Percentiles rank a stretch among this genome's conserved stretches.
phyloP scores from a whole-genome alignment of 2,113 vertebrate species.

The Misgurnus anguillicaudatus region DNA sequence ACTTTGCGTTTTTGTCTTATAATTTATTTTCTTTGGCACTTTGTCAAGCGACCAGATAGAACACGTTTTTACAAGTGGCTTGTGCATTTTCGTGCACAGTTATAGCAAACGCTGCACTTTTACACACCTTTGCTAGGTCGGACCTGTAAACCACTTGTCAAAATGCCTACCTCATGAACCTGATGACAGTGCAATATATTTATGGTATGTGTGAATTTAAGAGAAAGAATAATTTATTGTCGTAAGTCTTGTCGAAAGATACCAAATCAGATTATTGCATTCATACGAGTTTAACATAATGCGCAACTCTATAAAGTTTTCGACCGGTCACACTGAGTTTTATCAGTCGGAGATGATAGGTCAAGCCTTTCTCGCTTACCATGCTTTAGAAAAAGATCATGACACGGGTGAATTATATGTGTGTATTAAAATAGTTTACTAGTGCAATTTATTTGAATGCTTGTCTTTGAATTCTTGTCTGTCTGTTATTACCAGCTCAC shows the following conservation, averaged over 20 bases:
- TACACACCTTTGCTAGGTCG: not conserved
- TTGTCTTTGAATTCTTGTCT: not conserved
- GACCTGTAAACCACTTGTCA: conserved; percentile 29
- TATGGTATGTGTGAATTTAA: not conserved
- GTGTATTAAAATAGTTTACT: conserved; percentile 85
- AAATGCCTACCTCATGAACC: conserved; percentile 45
- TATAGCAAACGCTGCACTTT: conserved; percentile 22
- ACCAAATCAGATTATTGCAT: conserved; percentile 77
- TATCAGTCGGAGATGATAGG: conserved; percentile 81
- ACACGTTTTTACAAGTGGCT: not conserved
- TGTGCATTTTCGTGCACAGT: conserved; percentile 18
- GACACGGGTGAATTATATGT: conserved; percentile 85
- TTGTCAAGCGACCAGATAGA: conserved; percentile 16
- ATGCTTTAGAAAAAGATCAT: conserved; percentile 71
- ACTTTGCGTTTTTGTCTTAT: conserved; percentile 25
- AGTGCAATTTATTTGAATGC: conserved; percentile 48
- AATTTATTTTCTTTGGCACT: conserved; percentile 5
- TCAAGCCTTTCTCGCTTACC: conserved; percentile 56
- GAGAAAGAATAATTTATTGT: conserved; percentile 1
- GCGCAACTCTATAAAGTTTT: not conserved
- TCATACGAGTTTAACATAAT: conserved; percentile 84
- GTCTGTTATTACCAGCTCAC: not conserved
- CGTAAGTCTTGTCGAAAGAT: not conserved
- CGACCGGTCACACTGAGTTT: conserved; percentile 83
- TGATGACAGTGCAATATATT: conserved; percentile 34